Base-by-base conservation (phyloP, 2,113 vertebrate genomes). In the Merops nubicus region DNA sequence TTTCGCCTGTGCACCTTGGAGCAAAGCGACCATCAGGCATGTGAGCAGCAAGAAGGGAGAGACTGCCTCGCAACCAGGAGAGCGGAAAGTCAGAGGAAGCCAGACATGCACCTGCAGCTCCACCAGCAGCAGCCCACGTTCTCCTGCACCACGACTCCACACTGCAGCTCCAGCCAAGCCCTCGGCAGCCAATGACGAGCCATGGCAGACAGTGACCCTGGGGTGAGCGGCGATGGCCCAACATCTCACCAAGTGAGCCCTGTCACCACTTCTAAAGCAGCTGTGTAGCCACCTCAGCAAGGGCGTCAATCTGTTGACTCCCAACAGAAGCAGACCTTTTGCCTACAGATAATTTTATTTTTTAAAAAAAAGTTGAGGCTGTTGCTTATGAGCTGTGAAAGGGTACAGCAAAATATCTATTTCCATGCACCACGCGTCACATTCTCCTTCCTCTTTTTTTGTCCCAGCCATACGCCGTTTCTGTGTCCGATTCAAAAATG, bases 11-110 rank as follows among this genome's bases (percentile, higher is more conserved):
- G 0, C 5, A 13, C 28, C 60, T 59, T 5, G 0, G 1, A 70
- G 14, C 0, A 0, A 38, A 69, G 26, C 0, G 0, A 33, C 20
- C 48, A 56, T n/a, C 1, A 1, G 23, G 34, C 48, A 40, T 0
- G 0, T 0, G 2, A 70, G 33, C 33, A 21, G 47, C 17, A 56
- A 47, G 48, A 36, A 9, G 8, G 21, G 29, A 80, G 47, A 91
- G 12, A 10, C 26, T 40, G 51, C 53, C 26, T 56, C 11, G 38
- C 22, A 43, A 33, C 13, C 3, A 0, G 65, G 22, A 19, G 31
- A 34, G 38, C 67, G 12, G 34, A 22, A 86, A 54, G 34, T 11
- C 19, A 9, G 3, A 80, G 40, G 38, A 4, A 1, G 54, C 48
- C 57, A 42, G 38, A 26, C 0, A 0, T 0, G 4, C 1, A 7